phyloP scores from a whole-genome alignment of 2,113 vertebrate genomes.

The Rhea pennata region DNA sequence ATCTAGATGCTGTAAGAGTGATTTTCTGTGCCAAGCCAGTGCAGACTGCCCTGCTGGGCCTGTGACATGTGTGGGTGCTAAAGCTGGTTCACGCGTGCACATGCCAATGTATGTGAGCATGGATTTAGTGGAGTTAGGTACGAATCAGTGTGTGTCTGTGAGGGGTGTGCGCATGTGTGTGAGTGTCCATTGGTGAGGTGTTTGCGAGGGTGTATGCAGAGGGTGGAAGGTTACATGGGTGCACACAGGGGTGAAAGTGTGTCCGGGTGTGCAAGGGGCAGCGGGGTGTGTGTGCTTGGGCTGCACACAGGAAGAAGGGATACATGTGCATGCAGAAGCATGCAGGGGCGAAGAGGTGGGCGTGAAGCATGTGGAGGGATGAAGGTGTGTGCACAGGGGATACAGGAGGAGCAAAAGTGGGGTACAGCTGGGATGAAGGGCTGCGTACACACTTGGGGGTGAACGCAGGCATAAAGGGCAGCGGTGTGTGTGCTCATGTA shows the following conservation, averaged over 20 bases:
- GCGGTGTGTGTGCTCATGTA: background rate
- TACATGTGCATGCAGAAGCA: background rate
- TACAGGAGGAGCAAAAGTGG: accelerated
- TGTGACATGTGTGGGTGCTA: background rate
- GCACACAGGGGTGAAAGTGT: background rate
- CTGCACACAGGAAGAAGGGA: background rate
- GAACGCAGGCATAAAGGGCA: background rate
- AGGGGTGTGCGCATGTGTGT: no score
- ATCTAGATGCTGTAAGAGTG: accelerated
- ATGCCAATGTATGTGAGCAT: no score
- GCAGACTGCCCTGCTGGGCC: accelerated
- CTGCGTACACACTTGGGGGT: no score
- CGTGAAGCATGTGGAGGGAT: background rate
- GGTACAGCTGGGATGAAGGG: accelerated
- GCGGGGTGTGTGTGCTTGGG: background rate
- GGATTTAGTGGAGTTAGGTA: no score
- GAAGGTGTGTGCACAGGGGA: accelerated
- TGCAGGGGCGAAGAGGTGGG: background rate
- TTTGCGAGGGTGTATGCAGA: no score
- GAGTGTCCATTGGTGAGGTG: no score
- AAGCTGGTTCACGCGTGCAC: background rate
- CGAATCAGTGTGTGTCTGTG: no score
- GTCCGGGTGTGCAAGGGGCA: accelerated
- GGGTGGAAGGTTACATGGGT: background rate
- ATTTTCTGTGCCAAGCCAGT: background rate